Base-by-base conservation (phyloP, 2,113 vertebrate species). In the Nestor notabilis region DNA sequence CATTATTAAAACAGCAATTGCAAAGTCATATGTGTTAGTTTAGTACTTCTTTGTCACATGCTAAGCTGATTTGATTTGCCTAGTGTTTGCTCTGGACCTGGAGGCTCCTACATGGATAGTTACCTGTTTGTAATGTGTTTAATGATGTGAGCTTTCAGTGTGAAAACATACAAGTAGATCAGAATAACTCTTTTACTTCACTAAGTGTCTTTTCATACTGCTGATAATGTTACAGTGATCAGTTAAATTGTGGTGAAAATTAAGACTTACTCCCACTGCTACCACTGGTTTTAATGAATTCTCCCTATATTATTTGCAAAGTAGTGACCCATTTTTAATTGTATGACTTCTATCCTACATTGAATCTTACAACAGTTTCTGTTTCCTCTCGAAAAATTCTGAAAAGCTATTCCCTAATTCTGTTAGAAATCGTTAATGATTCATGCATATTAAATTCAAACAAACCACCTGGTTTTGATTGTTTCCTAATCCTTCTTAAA, bases 381-480 rank as follows among this genome's bases (percentile, higher is more conserved):
- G 14, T 31, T 91, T 94, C 61, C 44, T 82, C 81, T 76, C 81
- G n/a, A 56, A 78, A 94, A 94, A 82, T 64, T 96, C 49, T 88
- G 43, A 78, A 93, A 95, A 94, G 21, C 29, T 64, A 64, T 87
- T 96, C 43, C 16, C 8, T 90, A 83, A 90, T 85, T 94, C 43
- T 81, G 53, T 83, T 96, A 95, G 83, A 91, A 95, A 93, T 83
- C 3, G 1, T 29, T 90, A 93, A 87, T 93, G 74, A 93, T 83
- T 82, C 53, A 71, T 44, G n/a, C 44, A 87, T 95, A 91, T 94
- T 91, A 80, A 96, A 95, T 93, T 66, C 76, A 95, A 97, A 93
- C 81, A 94, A 96, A 82, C 69, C 72, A 94, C 94, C 84, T 92
- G 90, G 20, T 90, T 97, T 93, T 85, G 53, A 96, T 90, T 96